These are phyloP conservation scores for Rhadina sibilatrix DNA, from an alignment of 2,113 vertebrate genomes.

Conservation along the genomic window DNA sequence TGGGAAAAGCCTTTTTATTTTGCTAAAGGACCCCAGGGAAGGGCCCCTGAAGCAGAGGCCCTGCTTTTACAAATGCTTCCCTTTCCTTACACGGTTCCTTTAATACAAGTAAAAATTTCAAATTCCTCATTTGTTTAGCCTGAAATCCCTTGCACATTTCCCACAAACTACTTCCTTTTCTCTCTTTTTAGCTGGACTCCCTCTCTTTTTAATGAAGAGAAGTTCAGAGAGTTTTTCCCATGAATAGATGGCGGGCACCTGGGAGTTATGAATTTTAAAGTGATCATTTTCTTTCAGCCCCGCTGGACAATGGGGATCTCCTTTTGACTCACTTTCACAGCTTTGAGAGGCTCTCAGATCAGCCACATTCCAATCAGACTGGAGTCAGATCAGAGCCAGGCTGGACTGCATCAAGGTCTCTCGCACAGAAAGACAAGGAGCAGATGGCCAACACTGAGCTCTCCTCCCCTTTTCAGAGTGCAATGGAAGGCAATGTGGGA, in stretches of 20 bases:
- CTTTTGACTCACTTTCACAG: slow-evolving; percentile 89
- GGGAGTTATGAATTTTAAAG: slow-evolving; percentile 92
- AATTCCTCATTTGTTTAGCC: slow-evolving; percentile 86
- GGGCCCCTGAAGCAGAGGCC: slow-evolving; percentile 49
- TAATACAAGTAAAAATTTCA: slow-evolving; percentile 78
- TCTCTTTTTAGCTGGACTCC: slow-evolving; percentile 78
- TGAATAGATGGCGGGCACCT: slow-evolving; percentile 86
- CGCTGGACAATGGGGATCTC: slow-evolving; percentile 81
- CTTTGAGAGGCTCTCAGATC: slow-evolving; percentile 84
- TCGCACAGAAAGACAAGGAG: slow-evolving; percentile 90
- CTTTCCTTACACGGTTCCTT: slow-evolving; percentile 68
- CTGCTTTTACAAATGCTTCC: slow-evolving; percentile 68
- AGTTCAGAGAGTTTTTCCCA: slow-evolving; percentile 84
- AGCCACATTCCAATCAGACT: slow-evolving; percentile 87
- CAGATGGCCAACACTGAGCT: slow-evolving; percentile 94
- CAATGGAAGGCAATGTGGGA: slow-evolving; percentile 86
- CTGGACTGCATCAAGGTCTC: slow-evolving; percentile 87
- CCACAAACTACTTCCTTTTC: slow-evolving; percentile 88
- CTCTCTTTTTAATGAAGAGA: slow-evolving; percentile 84
- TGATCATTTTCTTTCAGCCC: slow-evolving; percentile 85
- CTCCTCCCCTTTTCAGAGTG: slow-evolving; percentile 88
- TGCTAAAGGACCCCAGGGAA: slow-evolving; percentile 57
- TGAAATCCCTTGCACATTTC: slow-evolving; percentile 83
- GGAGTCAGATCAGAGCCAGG: slow-evolving; percentile 91
- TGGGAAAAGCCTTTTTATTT: slow-evolving; percentile 30